These are phyloP conservation scores for Prunella himalayana DNA, from an alignment of 2,113 vertebrate genomes.

Conservation along the genomic window DNA sequence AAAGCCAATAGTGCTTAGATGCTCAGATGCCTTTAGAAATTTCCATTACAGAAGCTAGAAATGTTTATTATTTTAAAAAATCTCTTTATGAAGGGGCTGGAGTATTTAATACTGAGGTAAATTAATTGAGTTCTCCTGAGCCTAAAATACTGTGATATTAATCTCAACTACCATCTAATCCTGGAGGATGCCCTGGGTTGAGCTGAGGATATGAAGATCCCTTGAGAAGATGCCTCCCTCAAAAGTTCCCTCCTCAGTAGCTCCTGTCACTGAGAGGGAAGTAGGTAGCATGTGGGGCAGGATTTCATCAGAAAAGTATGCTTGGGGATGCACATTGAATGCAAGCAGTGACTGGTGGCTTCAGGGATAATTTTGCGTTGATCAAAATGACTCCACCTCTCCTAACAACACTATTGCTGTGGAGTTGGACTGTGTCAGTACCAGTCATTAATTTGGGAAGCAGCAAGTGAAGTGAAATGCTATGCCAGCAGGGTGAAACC, in stretches of 20 bases:
- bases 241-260: not conserved
- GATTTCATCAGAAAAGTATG: not conserved
- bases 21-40: not conserved
- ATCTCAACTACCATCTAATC: not conserved
- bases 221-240: not conserved
- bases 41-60: not conserved
- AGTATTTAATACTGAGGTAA: not conserved
- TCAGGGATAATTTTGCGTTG: not conserved
- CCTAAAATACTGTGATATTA: not conserved
- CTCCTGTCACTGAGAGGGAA: not conserved
- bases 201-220: not conserved
- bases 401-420: not conserved
- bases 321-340: not conserved
- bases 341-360: not conserved
- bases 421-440: not conserved
- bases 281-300: not conserved
- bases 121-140: not conserved
- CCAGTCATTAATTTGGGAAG: not conserved
- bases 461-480: not conserved
- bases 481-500: not conserved
- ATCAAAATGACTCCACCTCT: conserved; percentile 1
- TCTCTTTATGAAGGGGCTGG: not conserved
- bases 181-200: not conserved
- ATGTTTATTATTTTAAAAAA: not conserved
- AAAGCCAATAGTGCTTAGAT: not conserved